Evolutionary conservation across 2,113 vertebrate genomes (phyloP).

Genomic region (Syngnathus floridae): DNA sequence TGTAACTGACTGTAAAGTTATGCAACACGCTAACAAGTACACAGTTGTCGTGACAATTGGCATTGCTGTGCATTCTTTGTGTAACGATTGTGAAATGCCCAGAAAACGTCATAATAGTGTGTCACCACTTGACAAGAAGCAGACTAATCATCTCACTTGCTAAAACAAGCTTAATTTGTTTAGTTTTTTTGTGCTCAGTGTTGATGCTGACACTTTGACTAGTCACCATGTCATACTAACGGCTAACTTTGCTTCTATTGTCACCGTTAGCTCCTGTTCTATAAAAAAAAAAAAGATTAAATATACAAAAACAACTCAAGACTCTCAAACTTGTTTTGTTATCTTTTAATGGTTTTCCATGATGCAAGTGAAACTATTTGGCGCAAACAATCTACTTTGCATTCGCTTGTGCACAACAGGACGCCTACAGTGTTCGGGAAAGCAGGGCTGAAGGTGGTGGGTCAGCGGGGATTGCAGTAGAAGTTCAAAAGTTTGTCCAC

Average conservation of each 20-base stretch:
- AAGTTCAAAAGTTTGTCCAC: not conserved
- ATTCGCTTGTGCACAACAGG: constrained; percentile 8
- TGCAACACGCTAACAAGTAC: too few species aligned
- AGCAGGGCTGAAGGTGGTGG: not conserved
- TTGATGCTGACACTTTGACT: too few species aligned
- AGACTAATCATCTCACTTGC: too few species aligned
- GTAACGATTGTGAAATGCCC: too few species aligned
- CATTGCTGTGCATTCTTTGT: too few species aligned
- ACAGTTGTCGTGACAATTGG: too few species aligned
- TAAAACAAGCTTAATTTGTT: not conserved
- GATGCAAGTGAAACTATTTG: constrained; percentile 19
- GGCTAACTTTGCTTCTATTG: too few species aligned
- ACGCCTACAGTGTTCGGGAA: not conserved
- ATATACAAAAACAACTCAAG: not conserved
- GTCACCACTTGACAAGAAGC: too few species aligned
- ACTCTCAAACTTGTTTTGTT: constrained; percentile 1
- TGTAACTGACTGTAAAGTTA: too few species aligned
- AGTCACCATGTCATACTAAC: too few species aligned
- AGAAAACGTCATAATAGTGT: not conserved
- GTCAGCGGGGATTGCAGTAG: not conserved
- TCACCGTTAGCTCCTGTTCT: not conserved
- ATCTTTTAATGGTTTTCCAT: constrained; percentile 19
- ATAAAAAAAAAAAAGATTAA: not conserved
- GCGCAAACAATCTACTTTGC: constrained; percentile 23
- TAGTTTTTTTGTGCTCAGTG: not conserved